These are phyloP conservation scores for Tyto alba DNA, from an alignment of 2,113 vertebrate species.

Conservation along the genomic window DNA sequence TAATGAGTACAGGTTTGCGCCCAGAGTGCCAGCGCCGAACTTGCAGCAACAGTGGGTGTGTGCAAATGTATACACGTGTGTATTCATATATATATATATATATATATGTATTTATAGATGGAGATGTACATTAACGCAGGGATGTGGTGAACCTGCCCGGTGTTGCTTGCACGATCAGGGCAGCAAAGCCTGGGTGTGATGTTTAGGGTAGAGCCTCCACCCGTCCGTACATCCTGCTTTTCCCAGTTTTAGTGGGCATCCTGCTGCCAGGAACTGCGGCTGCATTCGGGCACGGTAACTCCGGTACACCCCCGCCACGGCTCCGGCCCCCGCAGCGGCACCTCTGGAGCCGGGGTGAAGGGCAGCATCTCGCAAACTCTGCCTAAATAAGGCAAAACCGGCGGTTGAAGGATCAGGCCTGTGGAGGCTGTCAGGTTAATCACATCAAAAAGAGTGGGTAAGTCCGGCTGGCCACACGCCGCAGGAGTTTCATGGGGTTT, in stretches of 20 bases:
- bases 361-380: fast-evolving
- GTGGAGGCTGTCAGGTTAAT: neutral
- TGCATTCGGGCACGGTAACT: neutral
- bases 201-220: neutral
- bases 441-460: neutral
- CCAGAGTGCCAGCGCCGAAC: neutral
- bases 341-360: neutral
- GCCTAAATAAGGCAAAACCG: neutral
- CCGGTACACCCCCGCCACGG: fast-evolving
- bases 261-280: neutral
- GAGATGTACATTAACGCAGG: fast-evolving
- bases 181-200: neutral
- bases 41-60: neutral
- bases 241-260: neutral
- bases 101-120: too few species aligned
- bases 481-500: neutral
- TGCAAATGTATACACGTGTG: fast-evolving
- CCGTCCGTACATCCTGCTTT: neutral
- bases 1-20: fast-evolving
- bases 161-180: neutral
- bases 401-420: neutral
- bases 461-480: neutral
- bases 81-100: too few species aligned
- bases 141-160: neutral
- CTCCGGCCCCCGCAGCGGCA: fast-evolving